phyloP scores from a whole-genome alignment of 2,888 invertebrate genomes.

The Anthrax anthrax region DNA sequence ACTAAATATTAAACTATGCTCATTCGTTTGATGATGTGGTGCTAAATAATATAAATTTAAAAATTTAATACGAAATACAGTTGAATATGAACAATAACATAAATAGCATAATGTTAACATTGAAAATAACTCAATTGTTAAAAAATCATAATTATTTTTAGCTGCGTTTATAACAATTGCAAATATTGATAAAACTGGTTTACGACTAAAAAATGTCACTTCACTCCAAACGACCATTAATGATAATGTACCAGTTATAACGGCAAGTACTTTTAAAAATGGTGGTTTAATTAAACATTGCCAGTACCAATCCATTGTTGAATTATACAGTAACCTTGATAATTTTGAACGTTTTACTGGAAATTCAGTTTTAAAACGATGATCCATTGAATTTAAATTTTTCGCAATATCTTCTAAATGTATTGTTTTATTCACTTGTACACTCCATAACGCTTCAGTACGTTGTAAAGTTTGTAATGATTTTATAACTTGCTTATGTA shows the following conservation, averaged over 20 bases:
- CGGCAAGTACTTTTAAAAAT: constrained; percentile 56
- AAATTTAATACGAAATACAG: constrained; percentile 88
- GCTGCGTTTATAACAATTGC: constrained; percentile 84
- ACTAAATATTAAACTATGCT: constrained; percentile 85
- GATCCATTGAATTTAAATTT: constrained; percentile 47
- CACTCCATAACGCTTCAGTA: constrained; percentile 87
- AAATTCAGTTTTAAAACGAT: constrained; percentile 53
- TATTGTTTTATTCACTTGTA: constrained; percentile 64
- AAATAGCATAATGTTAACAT: constrained; percentile 85
- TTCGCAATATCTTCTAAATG: constrained; percentile 77
- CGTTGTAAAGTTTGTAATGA: constrained; percentile 82
- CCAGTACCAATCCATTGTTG: constrained; percentile 89
- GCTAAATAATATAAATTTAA: constrained; percentile 95
- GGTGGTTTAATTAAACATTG: constrained; percentile 70
- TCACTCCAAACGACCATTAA: constrained; percentile 97
- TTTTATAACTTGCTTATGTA: constrained; percentile 87
- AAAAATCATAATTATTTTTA: constrained; percentile 71
- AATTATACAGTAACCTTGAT: constrained; percentile 47
- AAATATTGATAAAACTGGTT: constrained; percentile 88
- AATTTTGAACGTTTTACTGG: constrained; percentile 44
- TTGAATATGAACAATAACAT: constrained; percentile 96
- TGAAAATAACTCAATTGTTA: constrained; percentile 88
- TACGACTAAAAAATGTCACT: constrained; percentile 88
- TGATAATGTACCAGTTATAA: constrained; percentile 64
- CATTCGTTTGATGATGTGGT: constrained; percentile 95